These are phyloP conservation scores for Melanostoma scalare DNA, from an alignment of 2,888 invertebrate genomes.

Conservation along the genomic window DNA sequence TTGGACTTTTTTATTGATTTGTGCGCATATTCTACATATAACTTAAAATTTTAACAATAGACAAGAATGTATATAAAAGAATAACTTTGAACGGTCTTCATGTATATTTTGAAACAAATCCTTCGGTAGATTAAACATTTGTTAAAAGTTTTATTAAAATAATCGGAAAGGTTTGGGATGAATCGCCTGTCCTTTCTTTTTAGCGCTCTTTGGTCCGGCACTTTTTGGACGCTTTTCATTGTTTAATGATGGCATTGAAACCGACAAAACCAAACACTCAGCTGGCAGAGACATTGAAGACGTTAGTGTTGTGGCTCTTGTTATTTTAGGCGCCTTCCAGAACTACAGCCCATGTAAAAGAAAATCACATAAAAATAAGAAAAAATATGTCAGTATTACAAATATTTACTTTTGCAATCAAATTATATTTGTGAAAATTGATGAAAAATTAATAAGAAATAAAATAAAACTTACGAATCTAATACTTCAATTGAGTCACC, in stretches of 20 bases:
- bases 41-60: too few relatives aligned
- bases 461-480: slow-evolving; percentile 58
- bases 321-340: slow-evolving; percentile 81
- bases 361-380: slow-evolving; percentile 20
- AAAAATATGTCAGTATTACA: slow-evolving; percentile 7
- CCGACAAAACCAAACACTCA: slow-evolving; percentile 82
- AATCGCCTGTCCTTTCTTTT: slow-evolving; percentile 78
- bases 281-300: slow-evolving; percentile 82
- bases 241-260: slow-evolving; percentile 82
- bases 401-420: slow-evolving; percentile 14
- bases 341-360: slow-evolving; percentile 74
- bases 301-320: slow-evolving; percentile 81
- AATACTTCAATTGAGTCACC: slow-evolving; percentile 50
- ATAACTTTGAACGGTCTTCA: not conserved
- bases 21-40: too few relatives aligned
- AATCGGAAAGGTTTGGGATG: slow-evolving; percentile 81
- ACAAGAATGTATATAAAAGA: too few relatives aligned
- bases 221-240: slow-evolving; percentile 80
- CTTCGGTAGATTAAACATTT: not conserved
- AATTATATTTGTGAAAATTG: not conserved
- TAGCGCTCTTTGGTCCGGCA: slow-evolving; percentile 78
- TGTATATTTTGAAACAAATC: not conserved
- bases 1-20: too few relatives aligned
- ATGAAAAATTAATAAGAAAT: slow-evolving; percentile 17
- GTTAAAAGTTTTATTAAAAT: slow-evolving; percentile 76